Evolutionary conservation across 2,113 vertebrate genomes (phyloP).

Genomic region (Progne subis): DNA sequence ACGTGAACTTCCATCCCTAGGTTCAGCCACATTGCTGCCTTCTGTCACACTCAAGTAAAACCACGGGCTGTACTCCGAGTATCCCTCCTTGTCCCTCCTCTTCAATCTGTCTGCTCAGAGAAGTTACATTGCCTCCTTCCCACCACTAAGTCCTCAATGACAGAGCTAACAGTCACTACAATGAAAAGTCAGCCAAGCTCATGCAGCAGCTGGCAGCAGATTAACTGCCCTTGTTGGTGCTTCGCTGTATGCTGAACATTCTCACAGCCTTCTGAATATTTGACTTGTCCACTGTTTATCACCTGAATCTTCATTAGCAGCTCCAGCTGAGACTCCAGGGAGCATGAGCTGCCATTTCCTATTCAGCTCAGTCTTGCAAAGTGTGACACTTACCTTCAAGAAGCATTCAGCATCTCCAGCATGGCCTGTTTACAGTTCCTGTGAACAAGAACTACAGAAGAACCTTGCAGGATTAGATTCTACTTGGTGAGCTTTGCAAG

Average conservation of each 20-base stretch:
- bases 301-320: neutral
- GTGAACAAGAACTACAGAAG: neutral
- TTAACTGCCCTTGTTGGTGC: neutral
- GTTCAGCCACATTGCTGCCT: neutral
- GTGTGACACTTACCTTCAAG: neutral
- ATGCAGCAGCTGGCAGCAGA: neutral
- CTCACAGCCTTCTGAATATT: neutral
- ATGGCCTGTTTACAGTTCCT: neutral
- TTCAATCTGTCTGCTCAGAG: neutral
- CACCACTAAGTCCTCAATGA: neutral
- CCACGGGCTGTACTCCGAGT: neutral
- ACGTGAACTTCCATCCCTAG: neutral
- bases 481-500: neutral
- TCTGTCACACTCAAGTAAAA: neutral
- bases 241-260: neutral
- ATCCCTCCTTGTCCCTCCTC: neutral
- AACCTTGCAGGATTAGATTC: neutral
- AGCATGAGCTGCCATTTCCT: neutral
- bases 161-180: neutral
- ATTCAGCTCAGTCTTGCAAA: neutral
- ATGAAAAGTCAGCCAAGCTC: neutral
- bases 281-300: neutral
- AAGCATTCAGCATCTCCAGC: neutral
- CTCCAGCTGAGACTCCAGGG: neutral
- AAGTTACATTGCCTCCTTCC: neutral